Conservation (phyloP, 2,888 invertebrate species). For the Acleris cristana region DNA sequence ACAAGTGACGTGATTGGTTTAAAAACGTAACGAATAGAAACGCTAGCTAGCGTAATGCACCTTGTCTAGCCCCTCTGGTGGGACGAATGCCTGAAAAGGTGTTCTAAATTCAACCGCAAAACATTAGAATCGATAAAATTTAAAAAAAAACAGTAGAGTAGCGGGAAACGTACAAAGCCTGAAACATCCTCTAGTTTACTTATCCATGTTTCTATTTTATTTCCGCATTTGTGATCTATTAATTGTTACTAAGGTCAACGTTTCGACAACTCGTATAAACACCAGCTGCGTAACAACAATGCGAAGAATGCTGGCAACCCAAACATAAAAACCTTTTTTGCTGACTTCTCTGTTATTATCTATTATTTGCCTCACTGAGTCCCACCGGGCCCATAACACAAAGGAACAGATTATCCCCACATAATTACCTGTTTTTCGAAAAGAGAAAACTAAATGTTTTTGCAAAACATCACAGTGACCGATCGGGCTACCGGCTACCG, state of each 20-base stretch:
- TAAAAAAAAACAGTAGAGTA: too few species aligned
- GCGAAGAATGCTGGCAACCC: conserved; percentile 4
- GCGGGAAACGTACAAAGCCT: too few species aligned
- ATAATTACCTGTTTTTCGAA: conserved; percentile 15
- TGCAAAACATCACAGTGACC: conserved; percentile 13
- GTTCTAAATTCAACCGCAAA: too few species aligned
- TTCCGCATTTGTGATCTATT: too few species aligned
- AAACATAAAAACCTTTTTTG: conserved; percentile 15
- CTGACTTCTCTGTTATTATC: conserved; percentile 8
- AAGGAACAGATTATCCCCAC: conserved; percentile 6
- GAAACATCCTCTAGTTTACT: too few species aligned
- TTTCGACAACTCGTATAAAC: not conserved
- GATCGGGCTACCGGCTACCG: not conserved
- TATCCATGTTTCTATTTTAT: too few species aligned
- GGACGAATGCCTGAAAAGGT: too few species aligned
- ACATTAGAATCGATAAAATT: too few species aligned
- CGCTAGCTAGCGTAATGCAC: too few species aligned
- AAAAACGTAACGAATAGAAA: too few species aligned
- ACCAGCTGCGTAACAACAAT: conserved; percentile 10
- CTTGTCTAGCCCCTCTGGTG: too few species aligned
- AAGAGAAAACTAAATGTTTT: conserved; percentile 9
- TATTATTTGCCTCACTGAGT: conserved; percentile 7
- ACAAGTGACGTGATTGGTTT: too few species aligned
- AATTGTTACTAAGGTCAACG: conserved; percentile 1
- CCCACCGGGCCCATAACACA: not conserved